phyloP scores from a whole-genome alignment of 2,888 invertebrate genomes.

The Oscheius sp. region DNA sequence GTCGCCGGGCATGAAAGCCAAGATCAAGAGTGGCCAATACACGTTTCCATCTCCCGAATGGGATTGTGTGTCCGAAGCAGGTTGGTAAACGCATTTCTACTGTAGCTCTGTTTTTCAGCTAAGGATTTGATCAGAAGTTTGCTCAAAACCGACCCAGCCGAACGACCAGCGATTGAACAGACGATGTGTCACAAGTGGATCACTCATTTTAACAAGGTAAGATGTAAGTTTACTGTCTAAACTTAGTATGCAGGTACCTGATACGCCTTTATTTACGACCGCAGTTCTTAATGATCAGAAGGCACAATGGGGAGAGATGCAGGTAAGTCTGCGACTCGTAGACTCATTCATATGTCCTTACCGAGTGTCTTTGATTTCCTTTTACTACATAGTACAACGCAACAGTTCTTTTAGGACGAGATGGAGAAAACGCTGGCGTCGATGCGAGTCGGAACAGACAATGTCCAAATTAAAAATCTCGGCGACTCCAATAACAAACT shows the following conservation, averaged over 20 bases:
- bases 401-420: constrained; percentile 81
- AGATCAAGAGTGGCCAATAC: constrained; percentile 91
- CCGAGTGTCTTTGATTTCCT: not conserved
- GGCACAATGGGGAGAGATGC: constrained; percentile 95
- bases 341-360: too few species aligned
- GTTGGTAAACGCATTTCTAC: constrained; percentile 65
- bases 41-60: constrained; percentile 96
- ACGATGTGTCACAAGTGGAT: constrained; percentile 82
- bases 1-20: constrained; percentile 98
- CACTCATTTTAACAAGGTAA: constrained; percentile 77
- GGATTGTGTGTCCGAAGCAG: constrained; percentile 91
- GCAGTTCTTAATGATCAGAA: constrained; percentile 89
- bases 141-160: constrained; percentile 91
- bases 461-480: constrained; percentile 90
- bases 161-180: constrained; percentile 88
- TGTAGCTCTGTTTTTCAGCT: constrained; percentile 75
- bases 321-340: constrained; percentile 74
- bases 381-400: not conserved
- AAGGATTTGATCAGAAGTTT: constrained; percentile 94
- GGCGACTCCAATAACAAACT: constrained; percentile 92
- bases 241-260: constrained; percentile 79
- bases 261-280: constrained; percentile 92
- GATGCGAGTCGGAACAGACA: constrained; percentile 96
- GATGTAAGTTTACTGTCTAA: not conserved
- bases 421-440: constrained; percentile 97